phyloP scores from a whole-genome alignment of 2,113 vertebrate genomes.

The Pachypanchax playfairii region DNA sequence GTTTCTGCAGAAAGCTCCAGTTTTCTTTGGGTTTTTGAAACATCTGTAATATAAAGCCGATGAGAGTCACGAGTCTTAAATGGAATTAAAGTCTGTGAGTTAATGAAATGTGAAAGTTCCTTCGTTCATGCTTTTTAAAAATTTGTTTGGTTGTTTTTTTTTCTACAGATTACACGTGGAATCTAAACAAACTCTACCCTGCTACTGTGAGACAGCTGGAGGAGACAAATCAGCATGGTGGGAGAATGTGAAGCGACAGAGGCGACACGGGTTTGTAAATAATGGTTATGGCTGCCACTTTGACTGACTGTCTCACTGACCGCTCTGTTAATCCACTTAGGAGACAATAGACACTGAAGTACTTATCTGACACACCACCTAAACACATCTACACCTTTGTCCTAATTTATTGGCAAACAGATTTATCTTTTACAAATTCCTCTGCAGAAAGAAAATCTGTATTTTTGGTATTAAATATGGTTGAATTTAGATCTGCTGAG shows the following conservation, averaged over 20 bases:
- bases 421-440: constrained; percentile 23
- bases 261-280: constrained; percentile 67
- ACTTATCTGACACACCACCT: constrained; percentile 45
- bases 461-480: constrained; percentile 9
- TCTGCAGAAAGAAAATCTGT: constrained; percentile 1
- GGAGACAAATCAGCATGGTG: constrained; percentile 46
- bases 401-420: constrained; percentile 27
- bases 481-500: constrained; percentile 1
- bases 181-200: constrained; percentile 49
- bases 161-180: constrained; percentile 53
- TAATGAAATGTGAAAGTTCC: constrained; percentile 20
- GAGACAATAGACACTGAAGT: constrained; percentile 59
- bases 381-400: constrained; percentile 10
- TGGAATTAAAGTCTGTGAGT: constrained; percentile 11
- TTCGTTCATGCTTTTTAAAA: constrained; percentile 44
- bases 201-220: constrained; percentile 27
- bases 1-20: background rate
- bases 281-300: constrained; percentile 71
- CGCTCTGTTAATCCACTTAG: constrained; percentile 78
- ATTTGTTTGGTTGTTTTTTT: too few species aligned
- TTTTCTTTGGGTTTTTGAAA: too few species aligned
- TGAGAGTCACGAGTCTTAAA: constrained; percentile 16
- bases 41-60: too few species aligned
- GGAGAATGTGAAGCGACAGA: constrained; percentile 62
- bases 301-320: constrained; percentile 69